Evolutionary conservation across 2,113 vertebrate species (phyloP).

Genomic region (Caranx ignobilis): DNA sequence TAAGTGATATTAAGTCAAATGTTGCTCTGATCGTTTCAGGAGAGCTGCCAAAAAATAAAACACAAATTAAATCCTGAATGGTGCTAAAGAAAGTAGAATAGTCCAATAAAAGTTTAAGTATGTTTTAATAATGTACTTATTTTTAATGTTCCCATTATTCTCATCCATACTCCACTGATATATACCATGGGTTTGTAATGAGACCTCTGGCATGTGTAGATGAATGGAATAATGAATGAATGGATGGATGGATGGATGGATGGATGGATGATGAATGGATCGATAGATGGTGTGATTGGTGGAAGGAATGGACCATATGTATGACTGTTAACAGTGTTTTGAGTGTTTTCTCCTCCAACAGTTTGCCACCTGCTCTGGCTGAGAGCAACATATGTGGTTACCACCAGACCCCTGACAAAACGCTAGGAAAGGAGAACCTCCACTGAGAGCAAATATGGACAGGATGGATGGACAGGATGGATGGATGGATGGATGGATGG

Average conservation of each 20-base stretch:
- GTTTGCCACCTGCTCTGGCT: constrained; percentile 76
- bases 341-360: constrained; percentile 59
- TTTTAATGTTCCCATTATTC: too few species aligned
- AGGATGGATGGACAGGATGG: constrained; percentile 33
- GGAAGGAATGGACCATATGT: constrained; percentile 39
- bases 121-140: too few species aligned
- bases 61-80: too few species aligned
- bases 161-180: too few species aligned
- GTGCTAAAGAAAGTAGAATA: too few species aligned
- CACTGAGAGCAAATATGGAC: constrained; percentile 73
- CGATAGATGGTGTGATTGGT: constrained; percentile 2
- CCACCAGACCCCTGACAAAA: constrained; percentile 61
- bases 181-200: not conserved
- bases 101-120: too few species aligned
- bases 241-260: constrained; percentile 9
- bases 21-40: too few species aligned
- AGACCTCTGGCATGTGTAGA: not conserved
- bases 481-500: constrained; percentile 5
- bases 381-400: constrained; percentile 76
- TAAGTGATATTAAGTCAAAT: too few species aligned
- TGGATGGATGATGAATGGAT: not conserved
- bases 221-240: constrained; percentile 13
- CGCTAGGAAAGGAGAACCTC: constrained; percentile 64
- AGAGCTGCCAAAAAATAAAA: too few species aligned
- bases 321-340: constrained; percentile 49